These are phyloP conservation scores for Sebastes hubbsi DNA, from an alignment of 2,797 vertebrate species.

Conservation along the genomic window DNA sequence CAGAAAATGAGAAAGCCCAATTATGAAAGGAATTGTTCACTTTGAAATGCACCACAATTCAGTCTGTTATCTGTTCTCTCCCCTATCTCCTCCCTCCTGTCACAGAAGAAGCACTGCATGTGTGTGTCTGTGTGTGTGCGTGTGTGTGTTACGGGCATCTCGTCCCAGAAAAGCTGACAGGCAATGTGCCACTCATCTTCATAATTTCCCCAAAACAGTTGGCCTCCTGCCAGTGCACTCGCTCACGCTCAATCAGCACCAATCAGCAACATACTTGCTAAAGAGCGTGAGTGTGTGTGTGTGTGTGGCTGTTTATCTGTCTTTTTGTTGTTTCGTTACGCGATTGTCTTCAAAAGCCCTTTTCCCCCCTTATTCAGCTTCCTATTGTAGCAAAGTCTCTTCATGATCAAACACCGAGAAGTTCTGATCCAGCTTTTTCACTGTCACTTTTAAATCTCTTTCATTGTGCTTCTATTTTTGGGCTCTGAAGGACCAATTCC, in stretches of 20 bases:
- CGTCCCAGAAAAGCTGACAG: slow-evolving; percentile 52
- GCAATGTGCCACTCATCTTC: slow-evolving; percentile 49
- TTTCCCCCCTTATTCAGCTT: slow-evolving; percentile 1
- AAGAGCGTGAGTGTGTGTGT: slow-evolving; percentile 5
- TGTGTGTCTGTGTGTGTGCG: not conserved
- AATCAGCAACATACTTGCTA: slow-evolving; percentile 62
- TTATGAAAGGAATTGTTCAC: slow-evolving; percentile 30
- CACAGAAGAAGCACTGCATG: slow-evolving; percentile 2
- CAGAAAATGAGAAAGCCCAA: slow-evolving; percentile 27
- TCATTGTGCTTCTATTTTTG: slow-evolving; percentile 43
- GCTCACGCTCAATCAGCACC: slow-evolving; percentile 63
- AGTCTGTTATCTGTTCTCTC: slow-evolving; percentile 33
- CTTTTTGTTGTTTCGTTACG: slow-evolving; percentile 35
- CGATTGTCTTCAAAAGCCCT: slow-evolving; percentile 37
- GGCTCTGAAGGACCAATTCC: slow-evolving; percentile 9
- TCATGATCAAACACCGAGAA: slow-evolving; percentile 39
- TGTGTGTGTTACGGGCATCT: slow-evolving; percentile 1
- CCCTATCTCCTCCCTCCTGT: slow-evolving; percentile 26
- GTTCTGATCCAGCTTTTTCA: slow-evolving; percentile 24
- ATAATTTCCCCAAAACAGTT: slow-evolving; percentile 66
- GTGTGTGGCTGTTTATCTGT: not conserved
- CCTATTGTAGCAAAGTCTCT: slow-evolving; percentile 9
- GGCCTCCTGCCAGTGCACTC: slow-evolving; percentile 61
- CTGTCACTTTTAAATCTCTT: slow-evolving; percentile 13
- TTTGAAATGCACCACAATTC: slow-evolving; percentile 43